Conservation (phyloP, 2,113 vertebrate genomes). For the Colius striatus region DNA sequence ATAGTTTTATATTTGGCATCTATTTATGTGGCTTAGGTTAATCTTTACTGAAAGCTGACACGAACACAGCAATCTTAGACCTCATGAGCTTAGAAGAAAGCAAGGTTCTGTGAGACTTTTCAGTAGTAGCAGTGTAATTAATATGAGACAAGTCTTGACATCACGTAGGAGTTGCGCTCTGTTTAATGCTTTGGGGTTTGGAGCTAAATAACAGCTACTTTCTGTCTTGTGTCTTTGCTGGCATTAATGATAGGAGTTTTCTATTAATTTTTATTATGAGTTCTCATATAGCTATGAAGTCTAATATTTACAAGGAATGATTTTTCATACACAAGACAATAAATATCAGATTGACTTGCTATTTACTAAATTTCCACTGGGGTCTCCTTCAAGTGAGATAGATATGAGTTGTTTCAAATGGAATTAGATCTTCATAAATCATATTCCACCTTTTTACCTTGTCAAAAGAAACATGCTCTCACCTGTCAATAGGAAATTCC, state of each 20-base stretch:
- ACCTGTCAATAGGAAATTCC: background rate
- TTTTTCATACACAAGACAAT: background rate
- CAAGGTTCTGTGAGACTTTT: background rate
- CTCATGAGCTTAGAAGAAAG: background rate
- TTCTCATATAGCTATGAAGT: background rate
- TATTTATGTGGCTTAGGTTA: background rate
- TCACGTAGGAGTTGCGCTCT: background rate
- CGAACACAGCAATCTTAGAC: background rate
- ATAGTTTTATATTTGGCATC: background rate
- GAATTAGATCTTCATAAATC: constrained; percentile 44
- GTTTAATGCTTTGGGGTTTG: background rate
- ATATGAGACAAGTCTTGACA: background rate
- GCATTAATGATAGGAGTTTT: background rate
- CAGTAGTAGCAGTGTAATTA: background rate
- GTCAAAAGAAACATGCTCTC: constrained; percentile 1
- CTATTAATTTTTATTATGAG: background rate
- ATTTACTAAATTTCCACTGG: constrained; percentile 44
- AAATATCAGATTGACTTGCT: constrained; percentile 22
- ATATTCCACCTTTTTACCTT: background rate
- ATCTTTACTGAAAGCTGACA: background rate
- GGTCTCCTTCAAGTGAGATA: constrained; percentile 44
- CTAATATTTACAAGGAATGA: background rate
- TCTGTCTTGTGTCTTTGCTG: background rate
- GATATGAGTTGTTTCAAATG: constrained; percentile 22
- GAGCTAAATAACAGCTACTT: background rate